Evolutionary conservation across 2,888 invertebrate genomes (phyloP), one percentile per base, ranked within the genome.

Genomic region (Nemotelus pantherinus): DNA sequence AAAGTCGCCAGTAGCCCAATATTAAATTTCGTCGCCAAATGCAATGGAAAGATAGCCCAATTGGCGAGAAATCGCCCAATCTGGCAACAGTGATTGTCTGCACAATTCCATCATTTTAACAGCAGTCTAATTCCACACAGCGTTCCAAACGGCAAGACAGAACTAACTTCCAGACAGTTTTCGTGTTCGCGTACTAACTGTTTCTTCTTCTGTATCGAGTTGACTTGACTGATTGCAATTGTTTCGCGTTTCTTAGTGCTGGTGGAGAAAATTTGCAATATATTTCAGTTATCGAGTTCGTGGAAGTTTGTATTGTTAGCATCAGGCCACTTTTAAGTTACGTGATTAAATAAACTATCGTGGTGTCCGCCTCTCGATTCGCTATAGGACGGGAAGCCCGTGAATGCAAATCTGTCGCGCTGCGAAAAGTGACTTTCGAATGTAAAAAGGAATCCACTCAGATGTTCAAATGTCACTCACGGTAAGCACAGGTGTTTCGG

Each of bases 401-500:
- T 55, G 55, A 53, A 25, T 7, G 50, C 43, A 70, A 6, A 39
- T 55, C 53, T 43, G 45, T 70, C n/a, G 10, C 7, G 50, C 9
- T 9, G 6, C 10, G n/a, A 43, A 60, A 48, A 74, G 60, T 74
- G 74, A 60, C 60, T 48, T 9, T 48, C 63, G 74, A 7, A 47
- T 72, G 74, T 48, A 41, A 63, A 47, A 47, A 45, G 57, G 71
- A 55, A 58, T 7, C 45, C 45, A 63, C 45, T 50, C 79, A 79
- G 58, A 77, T 77, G 79, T 79, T 65, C 79, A 79, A 79, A 79
- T 79, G 79, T 79, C 79, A 79, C 79, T 79, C 74, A 79, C 79
- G 43, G 79, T 79, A 77, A 79, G 79, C 76, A 43, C 3, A 39
- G 5, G 50, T 3, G 60, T 4, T 57, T 4, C 10, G 57, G 10